A percentile compares a stretch with the other conserved stretches of the same genome.
phyloP scores from a whole-genome alignment of 1,140 invertebrate species.

The Lepidurus apus region DNA sequence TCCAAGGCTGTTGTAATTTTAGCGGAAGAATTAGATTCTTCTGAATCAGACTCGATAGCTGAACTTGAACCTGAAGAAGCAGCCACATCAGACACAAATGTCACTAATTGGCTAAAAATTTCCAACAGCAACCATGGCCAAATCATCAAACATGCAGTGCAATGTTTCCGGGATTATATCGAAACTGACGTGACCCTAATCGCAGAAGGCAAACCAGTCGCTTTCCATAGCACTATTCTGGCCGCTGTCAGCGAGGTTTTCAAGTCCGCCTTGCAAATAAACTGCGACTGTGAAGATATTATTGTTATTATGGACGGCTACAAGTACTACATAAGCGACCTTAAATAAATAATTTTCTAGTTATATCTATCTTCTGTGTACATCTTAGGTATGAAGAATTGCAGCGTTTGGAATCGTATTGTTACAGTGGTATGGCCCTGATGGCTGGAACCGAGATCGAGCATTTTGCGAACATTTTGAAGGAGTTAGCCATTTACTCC shows the following conservation, averaged over 20 bases:
- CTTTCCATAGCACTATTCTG: background rate
- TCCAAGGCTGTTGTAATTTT: background rate
- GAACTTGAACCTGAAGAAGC: background rate
- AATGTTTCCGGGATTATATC: background rate
- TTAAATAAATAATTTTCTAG: background rate
- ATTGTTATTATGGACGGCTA: background rate
- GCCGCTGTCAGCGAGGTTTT: background rate
- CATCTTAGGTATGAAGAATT: background rate
- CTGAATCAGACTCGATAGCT: background rate
- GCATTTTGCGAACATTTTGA: background rate
- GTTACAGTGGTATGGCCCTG: slow-evolving; percentile 8
- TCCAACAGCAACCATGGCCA: background rate
- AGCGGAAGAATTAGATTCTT: background rate
- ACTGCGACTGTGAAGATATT: background rate
- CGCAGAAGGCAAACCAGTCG: slow-evolving; percentile 3
- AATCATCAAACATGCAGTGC: background rate
- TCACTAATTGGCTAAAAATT: background rate
- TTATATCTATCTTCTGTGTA: background rate
- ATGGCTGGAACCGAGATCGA: background rate
- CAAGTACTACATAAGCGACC: background rate
- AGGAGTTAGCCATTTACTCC: background rate
- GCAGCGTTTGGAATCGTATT: slow-evolving; percentile 7
- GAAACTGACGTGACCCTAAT: background rate
- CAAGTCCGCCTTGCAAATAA: background rate
- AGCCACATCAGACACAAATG: background rate